These are phyloP conservation scores for Elephas maximus DNA, from an alignment of 2,113 vertebrate genomes.

Conservation along the genomic window DNA sequence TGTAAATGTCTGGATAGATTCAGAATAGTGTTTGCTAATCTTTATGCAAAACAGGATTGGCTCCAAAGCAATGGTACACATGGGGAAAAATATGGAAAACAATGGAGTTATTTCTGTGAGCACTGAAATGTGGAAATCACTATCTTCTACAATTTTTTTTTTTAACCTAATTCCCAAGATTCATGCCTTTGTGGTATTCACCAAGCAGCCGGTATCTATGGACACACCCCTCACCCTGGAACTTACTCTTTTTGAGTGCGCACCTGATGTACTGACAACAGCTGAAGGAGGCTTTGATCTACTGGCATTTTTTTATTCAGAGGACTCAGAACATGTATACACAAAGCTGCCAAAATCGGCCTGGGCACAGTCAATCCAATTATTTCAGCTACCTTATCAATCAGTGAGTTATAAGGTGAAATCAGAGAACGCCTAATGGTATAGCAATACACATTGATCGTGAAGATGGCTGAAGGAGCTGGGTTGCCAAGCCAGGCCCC, in stretches of 20 bases:
- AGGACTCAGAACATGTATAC: neutral
- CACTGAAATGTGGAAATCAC: slow-evolving; percentile 83
- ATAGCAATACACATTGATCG: neutral
- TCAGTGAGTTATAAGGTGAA: neutral
- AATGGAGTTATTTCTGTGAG: slow-evolving; percentile 77
- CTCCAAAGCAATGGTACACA: slow-evolving; percentile 46
- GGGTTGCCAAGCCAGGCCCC: neutral
- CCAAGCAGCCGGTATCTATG: slow-evolving; percentile 49
- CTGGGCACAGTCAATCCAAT: neutral
- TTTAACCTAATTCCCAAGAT: slow-evolving; percentile 78
- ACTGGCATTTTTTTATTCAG: neutral
- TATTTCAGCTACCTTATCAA: neutral
- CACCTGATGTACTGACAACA: neutral
- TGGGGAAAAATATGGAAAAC: slow-evolving; percentile 55
- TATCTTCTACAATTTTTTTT: slow-evolving; percentile 79
- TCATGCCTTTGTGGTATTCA: slow-evolving; percentile 80
- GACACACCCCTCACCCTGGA: slow-evolving; percentile 64
- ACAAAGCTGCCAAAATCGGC: neutral
- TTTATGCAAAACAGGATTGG: slow-evolving; percentile 79
- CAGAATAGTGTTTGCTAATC: slow-evolving; percentile 74
- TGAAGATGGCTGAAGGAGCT: neutral
- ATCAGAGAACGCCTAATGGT: neutral
- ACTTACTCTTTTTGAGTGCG: neutral
- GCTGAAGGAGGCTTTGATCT: neutral
- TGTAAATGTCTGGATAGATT: neutral